Evolutionary conservation across 1,140 invertebrate genomes (phyloP).

Genomic region (Daktulosphaira vitifoliae): DNA sequence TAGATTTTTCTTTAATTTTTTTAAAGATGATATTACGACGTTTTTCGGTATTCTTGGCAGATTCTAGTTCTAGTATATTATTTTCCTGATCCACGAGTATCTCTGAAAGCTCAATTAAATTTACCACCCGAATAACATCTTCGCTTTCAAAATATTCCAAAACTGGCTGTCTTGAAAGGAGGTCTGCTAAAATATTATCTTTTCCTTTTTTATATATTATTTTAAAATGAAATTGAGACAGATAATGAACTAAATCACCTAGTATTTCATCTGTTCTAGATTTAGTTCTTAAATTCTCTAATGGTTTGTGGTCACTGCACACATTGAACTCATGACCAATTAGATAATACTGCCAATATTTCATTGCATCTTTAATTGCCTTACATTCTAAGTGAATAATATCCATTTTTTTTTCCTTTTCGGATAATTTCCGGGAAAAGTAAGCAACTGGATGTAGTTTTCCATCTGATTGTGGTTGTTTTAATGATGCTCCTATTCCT

Average conservation of each 20-base stretch:
- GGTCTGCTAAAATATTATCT: conserved; percentile 32
- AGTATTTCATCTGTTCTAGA: conserved; percentile 34
- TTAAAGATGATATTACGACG: background rate
- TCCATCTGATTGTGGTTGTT: conserved; percentile 39
- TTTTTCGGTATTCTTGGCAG: background rate
- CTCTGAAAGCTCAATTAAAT: conserved; percentile 12
- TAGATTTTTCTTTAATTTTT: background rate
- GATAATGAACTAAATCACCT: conserved; percentile 29
- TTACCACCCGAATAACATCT: conserved; percentile 4
- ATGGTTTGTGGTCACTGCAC: conserved; percentile 35
- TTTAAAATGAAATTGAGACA: conserved; percentile 35
- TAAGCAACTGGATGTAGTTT: conserved; percentile 38
- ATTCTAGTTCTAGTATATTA: background rate
- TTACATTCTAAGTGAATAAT: conserved; percentile 40
- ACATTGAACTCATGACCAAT: conserved; percentile 34
- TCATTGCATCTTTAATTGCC: conserved; percentile 37
- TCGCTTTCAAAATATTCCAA: conserved; percentile 20
- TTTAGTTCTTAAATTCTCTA: conserved; percentile 35
- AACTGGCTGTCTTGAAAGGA: conserved; percentile 16
- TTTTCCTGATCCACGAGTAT: conserved; percentile 9
- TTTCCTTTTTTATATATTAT: conserved; percentile 29
- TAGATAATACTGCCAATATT: conserved; percentile 37
- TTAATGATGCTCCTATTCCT: conserved; percentile 37
- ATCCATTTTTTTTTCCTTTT: conserved; percentile 41
- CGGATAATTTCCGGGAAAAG: conserved; percentile 41